phyloP scores from a whole-genome alignment of 92 coral and sea anemone genomes.

The Zoanthus gigantus region DNA sequence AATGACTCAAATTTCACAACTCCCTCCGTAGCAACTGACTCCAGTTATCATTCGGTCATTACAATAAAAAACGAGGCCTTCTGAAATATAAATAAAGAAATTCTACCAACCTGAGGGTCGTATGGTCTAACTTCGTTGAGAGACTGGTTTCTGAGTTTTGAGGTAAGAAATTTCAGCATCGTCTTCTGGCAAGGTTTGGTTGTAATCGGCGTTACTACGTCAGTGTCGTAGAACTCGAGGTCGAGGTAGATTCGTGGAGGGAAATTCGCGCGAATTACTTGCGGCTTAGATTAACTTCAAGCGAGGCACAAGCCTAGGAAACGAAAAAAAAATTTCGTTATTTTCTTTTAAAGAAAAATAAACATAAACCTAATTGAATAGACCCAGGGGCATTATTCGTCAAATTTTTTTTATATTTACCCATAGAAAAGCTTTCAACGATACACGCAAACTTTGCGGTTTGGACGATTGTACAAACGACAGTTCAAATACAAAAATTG shows the following conservation, averaged over 20 bases:
- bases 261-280: conserved; percentile 89
- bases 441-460: conserved; percentile 13
- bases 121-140: conserved; percentile 98
- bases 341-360: background rate
- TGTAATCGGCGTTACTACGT: conserved; percentile 35
- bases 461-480: conserved; percentile 12
- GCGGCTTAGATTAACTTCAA: conserved; percentile 68
- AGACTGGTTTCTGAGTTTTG: conserved; percentile 96
- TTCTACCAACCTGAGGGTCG: conserved; percentile 83
- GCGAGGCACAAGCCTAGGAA: conserved; percentile 29
- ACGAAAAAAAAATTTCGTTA: background rate
- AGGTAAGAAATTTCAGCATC: conserved; percentile 95
- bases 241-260: conserved; percentile 52
- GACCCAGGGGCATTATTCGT: conserved; percentile 8
- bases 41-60: background rate
- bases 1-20: conserved; percentile 17
- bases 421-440: background rate
- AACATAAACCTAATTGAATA: background rate
- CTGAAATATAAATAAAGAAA: background rate
- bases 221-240: conserved; percentile 55
- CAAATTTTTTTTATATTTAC: conserved; percentile 1
- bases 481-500: conserved; percentile 7
- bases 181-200: conserved; percentile 55
- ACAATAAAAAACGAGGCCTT: background rate
- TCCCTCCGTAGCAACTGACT: conserved; percentile 32